phyloP scores from a whole-genome alignment of 2,113 vertebrate species.

The Macrotus californicus region DNA sequence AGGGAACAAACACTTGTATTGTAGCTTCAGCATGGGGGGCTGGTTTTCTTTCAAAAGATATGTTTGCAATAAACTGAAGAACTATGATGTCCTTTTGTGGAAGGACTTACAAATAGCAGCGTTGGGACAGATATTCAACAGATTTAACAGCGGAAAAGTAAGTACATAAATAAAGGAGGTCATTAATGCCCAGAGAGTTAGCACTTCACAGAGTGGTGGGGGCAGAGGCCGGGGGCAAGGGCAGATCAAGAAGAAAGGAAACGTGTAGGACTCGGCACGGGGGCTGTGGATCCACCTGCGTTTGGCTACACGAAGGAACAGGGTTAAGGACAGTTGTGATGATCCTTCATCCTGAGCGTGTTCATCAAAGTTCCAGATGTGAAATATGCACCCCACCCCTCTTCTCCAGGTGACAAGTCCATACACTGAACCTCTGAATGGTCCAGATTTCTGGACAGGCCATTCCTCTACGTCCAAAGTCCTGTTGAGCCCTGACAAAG shows the following conservation, averaged over 20 bases:
- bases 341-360: neutral
- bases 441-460: neutral
- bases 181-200: neutral
- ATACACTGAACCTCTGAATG: fast-evolving
- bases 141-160: conserved; percentile 34
- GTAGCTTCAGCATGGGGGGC: conserved; percentile 59
- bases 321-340: too few relatives aligned
- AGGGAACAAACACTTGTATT: conserved; percentile 61
- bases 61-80: conserved; percentile 70
- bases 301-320: neutral
- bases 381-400: fast-evolving
- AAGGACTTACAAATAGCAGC: conserved; percentile 70
- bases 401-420: neutral
- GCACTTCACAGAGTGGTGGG: neutral
- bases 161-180: neutral
- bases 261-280: fast-evolving
- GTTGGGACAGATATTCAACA: conserved; percentile 74
- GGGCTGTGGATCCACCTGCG: fast-evolving
- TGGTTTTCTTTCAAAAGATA: conserved; percentile 60
- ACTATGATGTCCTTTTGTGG: conserved; percentile 74
- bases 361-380: fast-evolving
- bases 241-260: neutral
- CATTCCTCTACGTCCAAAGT: neutral
- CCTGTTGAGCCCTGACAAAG: neutral
- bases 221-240: neutral